Evolutionary conservation across 2,113 vertebrate genomes (phyloP), one percentile per base, ranked within the genome.

Genomic region (Calidris pygmaea): DNA sequence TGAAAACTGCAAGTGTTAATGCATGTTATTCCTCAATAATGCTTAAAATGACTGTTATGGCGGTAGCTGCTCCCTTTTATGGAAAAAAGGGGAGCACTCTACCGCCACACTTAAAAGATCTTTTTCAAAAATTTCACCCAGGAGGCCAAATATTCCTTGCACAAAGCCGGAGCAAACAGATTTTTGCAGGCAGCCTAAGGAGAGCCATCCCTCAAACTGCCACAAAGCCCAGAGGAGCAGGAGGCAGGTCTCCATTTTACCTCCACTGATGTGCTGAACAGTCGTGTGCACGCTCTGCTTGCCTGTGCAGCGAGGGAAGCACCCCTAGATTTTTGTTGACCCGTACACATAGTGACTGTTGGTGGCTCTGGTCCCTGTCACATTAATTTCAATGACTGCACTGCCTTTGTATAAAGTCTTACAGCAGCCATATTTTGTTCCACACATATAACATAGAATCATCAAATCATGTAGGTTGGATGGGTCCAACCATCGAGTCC

Each of bases 1-100:
- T 93, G 94, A 84, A 92, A 94, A 77, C 90, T 66, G 90, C 93
- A 95, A 97, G 95, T 86, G 90, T 87, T 93, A 96, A 96, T 93
- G 87, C 87, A 85, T 75, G 82, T 92, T 96, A 96, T 96, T 94
- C 93, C 92, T 96, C 95, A 93, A 90, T 96, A 94, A 93, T 48
- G 92, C 83, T 95, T 93, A 72, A 95, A 94, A 84, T 89, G 83
- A 92, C 92, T 93, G 93, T 96, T 96, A 90, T 68, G 83, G 94
- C 41, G 24, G 47, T 85, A 32, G 93, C 85, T 94, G 73, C 91
- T 97, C 85, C 86, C 88, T 96, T 96, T 94, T 88, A 94, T 71
- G 83, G 89, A 86, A 95, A 78, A 85, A 85, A 62, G 73, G 68
- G 58, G 91, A 93, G 71, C 3, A 7, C 75, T 97, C 95, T 53